Base-by-base conservation (phyloP, 2,888 invertebrate species). In the Rhagonycha lutea region DNA sequence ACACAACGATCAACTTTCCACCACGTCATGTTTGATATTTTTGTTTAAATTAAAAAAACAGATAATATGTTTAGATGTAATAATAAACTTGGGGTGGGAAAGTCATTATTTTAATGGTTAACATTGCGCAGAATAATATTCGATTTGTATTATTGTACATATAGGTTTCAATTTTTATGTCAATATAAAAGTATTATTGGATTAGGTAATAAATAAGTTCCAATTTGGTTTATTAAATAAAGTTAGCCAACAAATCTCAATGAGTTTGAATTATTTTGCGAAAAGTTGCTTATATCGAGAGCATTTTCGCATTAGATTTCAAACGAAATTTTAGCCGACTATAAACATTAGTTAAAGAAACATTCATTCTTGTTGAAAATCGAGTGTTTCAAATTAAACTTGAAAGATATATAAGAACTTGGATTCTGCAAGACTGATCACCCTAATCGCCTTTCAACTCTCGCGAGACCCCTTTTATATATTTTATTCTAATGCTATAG, bases 361-460 rank as follows among this genome's bases (percentile, higher is more conserved):
- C 71, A 72, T 72, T 68, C 61, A 62, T 72, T 26, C 72, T 72
- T 68, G 72, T 72, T 72, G 68, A 62, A 61, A 26, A 68, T 72
- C 68, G 23, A 72, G 68, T n/a, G 18, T 61, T 14, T 14, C 29
- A 72, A 72, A 72, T 72, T 72, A 72, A 18, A 23, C 72, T 61
- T 72, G 68, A 32, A 72, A 72, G 68, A 68, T 71, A 68, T 72
- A 72, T 72, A 68, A 61, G 68, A 68, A 68, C 14, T 68, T 68
- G 26, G 68, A 18, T 68, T 14, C 26, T 61, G 61, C 24, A 72
- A 72, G 72, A 72, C 72, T 28, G 72, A 72, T 72, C 68, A 23
- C 18, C 61, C 18, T 68, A 72, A 72, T 72, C 71, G 61, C 63
- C 63, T 65, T 65, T 65, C 63, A n/a, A 65, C 26, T 65, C 63